Conservation (phyloP, 2,888 invertebrate species). For the Rhingia rostrata region DNA sequence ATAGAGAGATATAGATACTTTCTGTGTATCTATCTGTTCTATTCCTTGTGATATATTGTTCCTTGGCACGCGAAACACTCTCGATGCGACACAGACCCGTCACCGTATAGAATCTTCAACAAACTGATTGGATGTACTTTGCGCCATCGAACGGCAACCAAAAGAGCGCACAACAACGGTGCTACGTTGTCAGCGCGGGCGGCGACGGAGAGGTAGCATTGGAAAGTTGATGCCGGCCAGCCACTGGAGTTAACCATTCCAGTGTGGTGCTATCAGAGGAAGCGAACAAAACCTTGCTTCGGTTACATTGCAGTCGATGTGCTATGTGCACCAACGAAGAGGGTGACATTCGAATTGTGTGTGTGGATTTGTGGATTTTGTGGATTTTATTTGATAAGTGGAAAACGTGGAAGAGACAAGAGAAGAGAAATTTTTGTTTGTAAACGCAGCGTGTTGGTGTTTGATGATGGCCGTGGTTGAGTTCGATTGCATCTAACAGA, state of each 20-base stretch:
- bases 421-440: not conserved
- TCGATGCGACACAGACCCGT: conserved; percentile 69
- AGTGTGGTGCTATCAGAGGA: conserved; percentile 25
- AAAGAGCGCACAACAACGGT: conserved; percentile 6
- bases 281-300: not conserved
- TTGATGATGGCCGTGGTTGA: conserved; percentile 4
- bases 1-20: conserved; percentile 55
- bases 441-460: conserved; percentile 31
- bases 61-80: conserved; percentile 69
- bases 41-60: conserved; percentile 65
- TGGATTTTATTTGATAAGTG: conserved; percentile 26
- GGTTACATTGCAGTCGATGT: not conserved
- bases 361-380: conserved; percentile 35
- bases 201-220: conserved; percentile 11
- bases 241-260: conserved; percentile 20
- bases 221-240: conserved; percentile 50
- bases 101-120: conserved; percentile 67
- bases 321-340: no score
- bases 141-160: conserved; percentile 70
- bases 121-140: conserved; percentile 70
- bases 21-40: conserved; percentile 66
- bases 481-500: conserved; percentile 16
- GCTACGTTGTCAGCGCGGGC: conserved; percentile 9
- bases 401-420: not conserved
- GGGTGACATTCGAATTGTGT: not conserved